A percentile compares a stretch with the other conserved stretches of the same genome.
phyloP scores from a whole-genome alignment of 2,797 vertebrate genomes.

The Amphiprion clarkii region DNA sequence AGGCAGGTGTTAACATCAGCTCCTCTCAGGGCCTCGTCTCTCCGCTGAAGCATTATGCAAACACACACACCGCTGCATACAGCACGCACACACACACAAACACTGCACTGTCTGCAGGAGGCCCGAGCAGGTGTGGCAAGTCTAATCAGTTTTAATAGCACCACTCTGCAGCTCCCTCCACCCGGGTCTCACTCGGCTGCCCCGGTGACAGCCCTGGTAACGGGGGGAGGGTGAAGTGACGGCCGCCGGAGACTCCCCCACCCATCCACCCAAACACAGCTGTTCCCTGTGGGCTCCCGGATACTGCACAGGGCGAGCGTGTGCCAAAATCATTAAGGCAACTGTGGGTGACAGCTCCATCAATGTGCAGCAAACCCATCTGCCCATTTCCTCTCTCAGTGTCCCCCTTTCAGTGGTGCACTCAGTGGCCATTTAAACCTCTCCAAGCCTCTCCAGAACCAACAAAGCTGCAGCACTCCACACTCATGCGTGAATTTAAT shows the following conservation, averaged over 20 bases:
- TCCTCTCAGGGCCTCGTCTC: slow-evolving; percentile 48
- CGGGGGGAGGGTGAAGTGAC: slow-evolving; percentile 53
- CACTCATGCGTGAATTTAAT: slow-evolving; percentile 26
- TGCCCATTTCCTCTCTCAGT: slow-evolving; percentile 42
- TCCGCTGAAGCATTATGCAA: slow-evolving; percentile 23
- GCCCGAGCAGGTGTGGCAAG: slow-evolving; percentile 74
- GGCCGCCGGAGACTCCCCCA: slow-evolving; percentile 50
- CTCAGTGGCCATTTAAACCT: slow-evolving; percentile 48
- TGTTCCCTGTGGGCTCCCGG: slow-evolving; percentile 81
- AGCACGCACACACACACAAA: slow-evolving; percentile 18
- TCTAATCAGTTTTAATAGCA: slow-evolving; percentile 82
- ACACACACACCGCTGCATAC: slow-evolving; percentile 12
- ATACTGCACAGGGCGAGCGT: slow-evolving; percentile 60
- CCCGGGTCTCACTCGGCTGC: slow-evolving; percentile 85
- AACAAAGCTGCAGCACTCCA: slow-evolving; percentile 20
- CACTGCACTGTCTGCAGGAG: slow-evolving; percentile 9
- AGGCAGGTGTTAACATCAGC: slow-evolving; percentile 60
- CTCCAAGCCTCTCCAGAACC: slow-evolving; percentile 41
- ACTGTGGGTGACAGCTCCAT: slow-evolving; percentile 78
- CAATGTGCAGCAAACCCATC: slow-evolving; percentile 56
- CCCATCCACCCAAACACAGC: slow-evolving; percentile 84
- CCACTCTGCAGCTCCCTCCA: slow-evolving; percentile 44
- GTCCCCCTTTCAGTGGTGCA: slow-evolving; percentile 34
- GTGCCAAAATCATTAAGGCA: slow-evolving; percentile 83
- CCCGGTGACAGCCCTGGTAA: slow-evolving; percentile 83